Evolutionary conservation across 2,113 vertebrate genomes (phyloP).

Genomic region (Ictalurus furcatus): DNA sequence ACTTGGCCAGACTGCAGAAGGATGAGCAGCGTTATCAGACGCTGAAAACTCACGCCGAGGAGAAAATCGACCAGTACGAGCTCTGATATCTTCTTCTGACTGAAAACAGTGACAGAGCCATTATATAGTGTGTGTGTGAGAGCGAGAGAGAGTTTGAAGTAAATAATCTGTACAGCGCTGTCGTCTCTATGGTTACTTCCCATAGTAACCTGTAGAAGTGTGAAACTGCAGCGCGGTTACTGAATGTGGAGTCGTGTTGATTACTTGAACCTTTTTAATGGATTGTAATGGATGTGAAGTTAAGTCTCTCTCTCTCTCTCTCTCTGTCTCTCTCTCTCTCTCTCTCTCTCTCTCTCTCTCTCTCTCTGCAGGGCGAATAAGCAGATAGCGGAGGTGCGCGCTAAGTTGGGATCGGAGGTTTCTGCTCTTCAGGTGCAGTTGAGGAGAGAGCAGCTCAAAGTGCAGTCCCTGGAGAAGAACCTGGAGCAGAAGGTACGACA

Average conservation of each 20-base stretch:
- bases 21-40: constrained; percentile 87
- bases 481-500: constrained; percentile 85
- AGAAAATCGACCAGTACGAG: constrained; percentile 84
- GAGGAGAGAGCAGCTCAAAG: constrained; percentile 85
- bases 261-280: not conserved
- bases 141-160: not conserved
- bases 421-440: constrained; percentile 80
- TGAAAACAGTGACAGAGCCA: not conserved
- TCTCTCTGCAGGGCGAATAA: constrained; percentile 78
- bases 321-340: too few relatives aligned
- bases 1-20: constrained; percentile 78
- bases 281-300: not conserved
- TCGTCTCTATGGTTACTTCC: not conserved
- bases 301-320: too few relatives aligned
- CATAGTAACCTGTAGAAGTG: not conserved
- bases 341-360: not conserved
- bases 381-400: constrained; percentile 83
- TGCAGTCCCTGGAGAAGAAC: constrained; percentile 83
- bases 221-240: not conserved
- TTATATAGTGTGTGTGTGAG: not conserved
- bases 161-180: not conserved
- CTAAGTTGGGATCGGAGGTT: constrained; percentile 76
- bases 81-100: not conserved
- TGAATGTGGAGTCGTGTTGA: not conserved
- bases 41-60: constrained; percentile 88